Conservation (phyloP, 1,140 invertebrate genomes). For the Euura saliciscinereae region DNA sequence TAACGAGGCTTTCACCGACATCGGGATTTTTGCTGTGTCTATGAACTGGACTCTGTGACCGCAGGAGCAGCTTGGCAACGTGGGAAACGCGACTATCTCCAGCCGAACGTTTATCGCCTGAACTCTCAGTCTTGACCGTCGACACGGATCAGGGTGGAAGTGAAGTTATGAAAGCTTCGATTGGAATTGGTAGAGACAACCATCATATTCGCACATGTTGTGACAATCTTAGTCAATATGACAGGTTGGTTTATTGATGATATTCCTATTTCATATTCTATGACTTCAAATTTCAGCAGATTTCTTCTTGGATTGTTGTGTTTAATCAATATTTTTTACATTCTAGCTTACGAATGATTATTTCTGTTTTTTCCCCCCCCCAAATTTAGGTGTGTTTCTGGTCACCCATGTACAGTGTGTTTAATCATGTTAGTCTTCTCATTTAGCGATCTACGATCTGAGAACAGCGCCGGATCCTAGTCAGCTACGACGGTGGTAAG, state of each 20-base stretch:
- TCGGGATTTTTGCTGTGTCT: too few species aligned
- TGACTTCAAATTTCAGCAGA: conserved; percentile 34
- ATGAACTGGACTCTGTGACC: too few species aligned
- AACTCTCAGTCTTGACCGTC: background rate
- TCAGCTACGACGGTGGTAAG: conserved; percentile 44
- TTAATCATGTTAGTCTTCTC: background rate
- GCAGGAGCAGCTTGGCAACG: too few species aligned
- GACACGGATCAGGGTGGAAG: background rate
- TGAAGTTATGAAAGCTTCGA: background rate
- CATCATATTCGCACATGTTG: conserved; percentile 26
- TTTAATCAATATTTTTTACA: conserved; percentile 15
- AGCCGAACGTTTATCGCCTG: too few species aligned
- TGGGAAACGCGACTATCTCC: too few species aligned
- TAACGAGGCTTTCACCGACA: background rate
- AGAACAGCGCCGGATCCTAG: conserved; percentile 17
- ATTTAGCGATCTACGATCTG: conserved; percentile 26
- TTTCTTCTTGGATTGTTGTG: conserved; percentile 16
- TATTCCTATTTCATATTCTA: conserved; percentile 33
- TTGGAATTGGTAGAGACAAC: background rate
- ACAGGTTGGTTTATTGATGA: conserved; percentile 43
- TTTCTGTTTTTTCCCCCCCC: conserved; percentile 31
- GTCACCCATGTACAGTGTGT: background rate
- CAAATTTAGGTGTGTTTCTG: background rate
- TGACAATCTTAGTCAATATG: conserved; percentile 38
- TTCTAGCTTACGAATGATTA: conserved; percentile 30